phyloP scores from a whole-genome alignment of 23 tunicate species.

The Styela plicata region DNA sequence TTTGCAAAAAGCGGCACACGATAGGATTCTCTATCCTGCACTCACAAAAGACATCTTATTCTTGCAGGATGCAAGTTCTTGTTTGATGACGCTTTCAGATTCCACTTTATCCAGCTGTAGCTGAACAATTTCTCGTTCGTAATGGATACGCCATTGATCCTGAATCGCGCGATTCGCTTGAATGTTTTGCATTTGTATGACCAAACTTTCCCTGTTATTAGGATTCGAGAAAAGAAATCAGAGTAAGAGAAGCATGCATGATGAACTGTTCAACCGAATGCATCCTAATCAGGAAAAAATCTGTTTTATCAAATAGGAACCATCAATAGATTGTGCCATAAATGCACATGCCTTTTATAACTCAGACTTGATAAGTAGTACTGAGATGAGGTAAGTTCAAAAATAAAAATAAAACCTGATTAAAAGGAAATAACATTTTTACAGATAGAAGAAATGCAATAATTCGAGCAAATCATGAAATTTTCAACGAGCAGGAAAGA shows the following conservation, averaged over 20 bases:
- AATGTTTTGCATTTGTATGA: conserved; percentile 75
- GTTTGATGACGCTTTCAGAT: conserved; percentile 44
- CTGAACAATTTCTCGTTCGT: conserved; percentile 84
- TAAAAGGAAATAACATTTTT: not conserved
- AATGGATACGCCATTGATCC: conserved; percentile 79
- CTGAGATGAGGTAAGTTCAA: too few species aligned
- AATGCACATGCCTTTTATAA: too few species aligned
- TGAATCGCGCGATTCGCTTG: conserved; percentile 89
- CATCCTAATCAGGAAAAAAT: not conserved
- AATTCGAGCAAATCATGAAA: too few species aligned
- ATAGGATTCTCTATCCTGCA: conserved; percentile 6
- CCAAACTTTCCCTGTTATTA: conserved; percentile 69
- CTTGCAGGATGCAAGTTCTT: conserved; percentile 30
- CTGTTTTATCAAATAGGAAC: too few species aligned
- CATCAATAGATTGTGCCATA: too few species aligned
- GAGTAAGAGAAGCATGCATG: not conserved
- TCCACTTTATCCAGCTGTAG: conserved; percentile 79
- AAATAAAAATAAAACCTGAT: not conserved
- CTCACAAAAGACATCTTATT: conserved; percentile 65
- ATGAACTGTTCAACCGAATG: too few species aligned
- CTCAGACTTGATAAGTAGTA: too few species aligned
- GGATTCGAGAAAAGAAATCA: not conserved
- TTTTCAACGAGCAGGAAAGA: not conserved
- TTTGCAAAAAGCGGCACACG: not conserved
- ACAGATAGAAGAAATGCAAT: too few species aligned